Conservation (phyloP, 2,888 invertebrate genomes). For the Cataglyphis cursor region DNA sequence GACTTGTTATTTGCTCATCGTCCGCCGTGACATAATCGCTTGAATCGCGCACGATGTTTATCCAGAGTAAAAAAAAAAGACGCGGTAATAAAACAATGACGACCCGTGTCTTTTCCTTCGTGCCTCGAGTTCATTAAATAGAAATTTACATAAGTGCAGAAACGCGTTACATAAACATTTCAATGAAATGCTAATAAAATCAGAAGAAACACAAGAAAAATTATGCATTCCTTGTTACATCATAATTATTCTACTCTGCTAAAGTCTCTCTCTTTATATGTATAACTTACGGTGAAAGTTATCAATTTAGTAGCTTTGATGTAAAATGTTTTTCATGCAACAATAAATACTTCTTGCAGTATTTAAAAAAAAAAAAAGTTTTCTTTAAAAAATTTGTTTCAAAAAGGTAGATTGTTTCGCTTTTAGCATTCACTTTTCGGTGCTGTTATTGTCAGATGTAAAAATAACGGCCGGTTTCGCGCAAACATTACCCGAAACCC, state of each 20-base stretch:
- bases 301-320: neutral
- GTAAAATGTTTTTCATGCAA: neutral
- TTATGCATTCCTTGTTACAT: neutral
- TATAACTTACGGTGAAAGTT: neutral
- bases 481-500: neutral
- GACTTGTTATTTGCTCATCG: neutral
- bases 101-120: neutral
- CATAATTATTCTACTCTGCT: neutral
- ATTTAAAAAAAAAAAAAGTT: neutral
- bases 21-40: conserved; percentile 24
- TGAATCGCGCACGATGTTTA: conserved; percentile 16
- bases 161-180: neutral
- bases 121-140: neutral
- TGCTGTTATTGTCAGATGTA: neutral
- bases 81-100: neutral
- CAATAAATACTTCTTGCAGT: neutral
- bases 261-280: neutral
- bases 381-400: neutral
- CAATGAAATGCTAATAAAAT: neutral
- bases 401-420: neutral
- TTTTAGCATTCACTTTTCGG: neutral
- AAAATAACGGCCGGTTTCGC: neutral
- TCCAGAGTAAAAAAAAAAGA: conserved; percentile 22
- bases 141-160: neutral
- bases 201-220: neutral